These are phyloP conservation scores for Pandemis corylana DNA, from an alignment of 2,888 invertebrate genomes.

Conservation along the genomic window DNA sequence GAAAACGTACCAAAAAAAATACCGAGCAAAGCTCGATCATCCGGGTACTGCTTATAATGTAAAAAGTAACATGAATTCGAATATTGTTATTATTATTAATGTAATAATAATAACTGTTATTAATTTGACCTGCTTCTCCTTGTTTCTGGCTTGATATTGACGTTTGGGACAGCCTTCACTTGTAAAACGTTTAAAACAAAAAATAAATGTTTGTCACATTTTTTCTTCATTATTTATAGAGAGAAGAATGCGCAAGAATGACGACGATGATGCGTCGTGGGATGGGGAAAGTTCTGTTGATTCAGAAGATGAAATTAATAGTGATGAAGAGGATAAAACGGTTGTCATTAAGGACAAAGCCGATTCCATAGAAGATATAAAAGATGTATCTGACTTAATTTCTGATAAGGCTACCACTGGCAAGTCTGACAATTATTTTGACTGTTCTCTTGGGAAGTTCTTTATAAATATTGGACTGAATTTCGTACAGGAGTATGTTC, in stretches of 20 bases:
- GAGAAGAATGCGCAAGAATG: conserved; percentile 61
- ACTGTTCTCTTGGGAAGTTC: conserved; percentile 94
- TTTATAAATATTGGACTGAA: conserved; percentile 96
- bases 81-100: too few species aligned
- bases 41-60: too few species aligned
- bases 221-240: conserved; percentile 53
- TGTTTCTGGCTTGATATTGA: too few species aligned
- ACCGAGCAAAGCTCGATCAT: too few species aligned
- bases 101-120: too few species aligned
- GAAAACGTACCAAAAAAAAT: too few species aligned
- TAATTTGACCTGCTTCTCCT: too few species aligned
- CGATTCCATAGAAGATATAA: conserved; percentile 80
- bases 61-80: too few species aligned
- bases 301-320: conserved; percentile 77
- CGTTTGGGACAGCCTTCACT: too few species aligned
- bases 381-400: conserved; percentile 72
- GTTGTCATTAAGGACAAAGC: conserved; percentile 83
- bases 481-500: conserved; percentile 96
- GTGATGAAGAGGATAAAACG: conserved; percentile 72
- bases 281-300: conserved; percentile 82
- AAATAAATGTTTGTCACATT: too few species aligned
- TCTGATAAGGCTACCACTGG: conserved; percentile 63
- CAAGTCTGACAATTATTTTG: conserved; percentile 90
- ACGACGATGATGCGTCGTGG: conserved; percentile 85
- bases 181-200: too few species aligned